Evolutionary conservation across 1,140 invertebrate species (phyloP).

Genomic region (Pararge aegeria): DNA sequence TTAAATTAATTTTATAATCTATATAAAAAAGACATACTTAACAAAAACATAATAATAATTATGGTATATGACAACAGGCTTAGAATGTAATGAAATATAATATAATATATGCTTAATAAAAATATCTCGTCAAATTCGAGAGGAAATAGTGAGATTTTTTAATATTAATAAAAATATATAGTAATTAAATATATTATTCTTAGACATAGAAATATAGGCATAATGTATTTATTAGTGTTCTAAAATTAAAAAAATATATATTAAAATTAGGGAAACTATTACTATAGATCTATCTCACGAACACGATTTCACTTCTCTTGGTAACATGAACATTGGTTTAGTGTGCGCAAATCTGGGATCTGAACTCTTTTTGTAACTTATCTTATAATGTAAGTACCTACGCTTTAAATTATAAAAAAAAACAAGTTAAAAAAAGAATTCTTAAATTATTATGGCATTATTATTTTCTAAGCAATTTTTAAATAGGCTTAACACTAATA

Average conservation of each 20-base stretch:
- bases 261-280: neutral
- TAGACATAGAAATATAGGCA: slow-evolving; percentile 28
- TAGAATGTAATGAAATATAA: slow-evolving; percentile 4
- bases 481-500: too few species aligned
- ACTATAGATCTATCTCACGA: too few species aligned
- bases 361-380: too few species aligned
- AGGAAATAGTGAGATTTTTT: slow-evolving; percentile 58
- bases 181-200: slow-evolving; percentile 1
- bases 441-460: too few species aligned
- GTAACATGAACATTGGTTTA: too few species aligned
- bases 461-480: too few species aligned
- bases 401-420: too few species aligned
- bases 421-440: too few species aligned
- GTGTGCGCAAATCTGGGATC: too few species aligned
- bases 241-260: slow-evolving; percentile 24
- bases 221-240: slow-evolving; percentile 38
- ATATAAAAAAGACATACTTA: neutral
- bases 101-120: slow-evolving; percentile 17
- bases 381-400: too few species aligned
- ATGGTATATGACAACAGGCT: neutral
- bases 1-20: neutral
- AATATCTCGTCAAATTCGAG: slow-evolving; percentile 29
- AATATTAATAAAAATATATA: slow-evolving; percentile 33
- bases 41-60: neutral
- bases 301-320: too few species aligned